Base-by-base conservation (phyloP, 1,140 invertebrate genomes). In the Eriocheir sinensis region DNA sequence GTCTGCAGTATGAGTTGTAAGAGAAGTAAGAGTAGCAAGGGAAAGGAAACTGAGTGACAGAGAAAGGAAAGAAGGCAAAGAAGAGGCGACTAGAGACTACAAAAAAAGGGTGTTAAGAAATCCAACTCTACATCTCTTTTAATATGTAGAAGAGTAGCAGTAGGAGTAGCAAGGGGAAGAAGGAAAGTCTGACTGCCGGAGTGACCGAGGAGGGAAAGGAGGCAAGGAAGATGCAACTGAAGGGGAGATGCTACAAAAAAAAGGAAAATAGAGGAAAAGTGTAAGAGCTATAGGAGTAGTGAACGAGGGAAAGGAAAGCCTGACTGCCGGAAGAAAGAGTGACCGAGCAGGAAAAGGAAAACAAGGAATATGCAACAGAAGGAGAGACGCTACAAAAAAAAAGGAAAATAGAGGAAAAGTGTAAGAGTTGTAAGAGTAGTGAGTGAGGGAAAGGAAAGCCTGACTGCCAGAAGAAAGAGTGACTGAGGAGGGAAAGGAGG, bases 291-390 rank as follows among this genome's bases (percentile, higher is more conserved):
- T 8, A 32, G n/a, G 88, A 41, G n/a, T 40, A 53, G 41, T n/a
- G 88, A 41, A 0, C 2, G 81, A 48, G 88, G n/a, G 41, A 44
- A 36, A 36, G 8, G 48, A 80, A 72, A 36, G 72, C 27, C 2
- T 8, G 72, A 36, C 36, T n/a, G 41, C 32, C 4, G n/a, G 88
- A n/a, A 89, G 38, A 88, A 88, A 85, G 38, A 85, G 81, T 85
- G 81, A 85, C 34, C 36, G 38, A 12, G 30, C 6, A 85, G 81
- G 38, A 72, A 12, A 85, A 85, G 3, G 34, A 9, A 85, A 34
- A 34, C 21, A 85, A 85, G 81, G 27, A 36, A n/a, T 30, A 85
- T 30, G 81, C 3, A 34, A 85, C 81, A 36, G 81, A 34, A 85
- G 81, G 34, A 85, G 81, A 85, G 81, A 85, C 9, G 8, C n/a